Evolutionary conservation across 2,888 invertebrate species (phyloP).

Genomic region (Drosophila eohydei): DNA sequence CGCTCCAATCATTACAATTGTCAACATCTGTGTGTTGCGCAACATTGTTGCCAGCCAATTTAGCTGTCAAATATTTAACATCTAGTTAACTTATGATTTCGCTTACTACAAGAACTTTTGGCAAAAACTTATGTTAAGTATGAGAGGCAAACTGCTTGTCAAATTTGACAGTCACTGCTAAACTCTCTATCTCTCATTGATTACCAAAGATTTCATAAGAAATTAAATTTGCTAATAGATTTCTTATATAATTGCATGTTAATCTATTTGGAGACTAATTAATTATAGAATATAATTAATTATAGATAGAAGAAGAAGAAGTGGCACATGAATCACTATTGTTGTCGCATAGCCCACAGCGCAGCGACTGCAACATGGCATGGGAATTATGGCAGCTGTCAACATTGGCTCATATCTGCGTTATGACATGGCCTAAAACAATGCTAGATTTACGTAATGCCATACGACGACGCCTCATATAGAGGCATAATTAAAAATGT

Average conservation of each 20-base stretch:
- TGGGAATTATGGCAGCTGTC: conserved; percentile 56
- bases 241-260: conserved; percentile 24
- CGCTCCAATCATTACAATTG: neutral
- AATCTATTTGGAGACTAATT: conserved; percentile 29
- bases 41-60: conserved; percentile 1
- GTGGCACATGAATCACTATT: conserved; percentile 3
- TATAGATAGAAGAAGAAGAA: neutral
- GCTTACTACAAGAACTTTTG: neutral
- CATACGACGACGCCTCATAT: conserved; percentile 6
- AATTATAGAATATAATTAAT: conserved; percentile 25
- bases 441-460: conserved; percentile 70
- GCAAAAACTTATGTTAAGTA: neutral
- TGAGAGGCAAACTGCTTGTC: neutral
- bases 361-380: conserved; percentile 28
- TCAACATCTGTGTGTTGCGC: neutral
- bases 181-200: neutral
- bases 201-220: neutral
- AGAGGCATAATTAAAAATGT: conserved; percentile 49
- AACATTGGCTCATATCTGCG: conserved; percentile 36
- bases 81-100: neutral
- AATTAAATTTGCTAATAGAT: too few species aligned
- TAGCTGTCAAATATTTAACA: neutral
- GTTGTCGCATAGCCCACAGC: conserved; percentile 28
- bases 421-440: conserved; percentile 66
- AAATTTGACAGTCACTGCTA: conserved; percentile 1